These are phyloP conservation scores for Australoheros facetus DNA, from an alignment of 2,797 vertebrate species.

Conservation along the genomic window DNA sequence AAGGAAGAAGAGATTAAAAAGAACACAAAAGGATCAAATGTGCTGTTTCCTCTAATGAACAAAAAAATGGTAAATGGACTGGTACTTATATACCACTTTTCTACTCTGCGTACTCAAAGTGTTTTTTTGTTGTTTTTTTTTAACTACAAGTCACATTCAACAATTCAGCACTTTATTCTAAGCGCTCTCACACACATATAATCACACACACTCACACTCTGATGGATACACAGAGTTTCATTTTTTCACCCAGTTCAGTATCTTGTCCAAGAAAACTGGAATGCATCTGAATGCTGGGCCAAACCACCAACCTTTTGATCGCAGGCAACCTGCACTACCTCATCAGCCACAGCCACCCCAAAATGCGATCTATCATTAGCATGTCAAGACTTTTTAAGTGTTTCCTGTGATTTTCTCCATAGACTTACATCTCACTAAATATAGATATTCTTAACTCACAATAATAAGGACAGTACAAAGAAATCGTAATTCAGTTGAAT, in stretches of 20 bases:
- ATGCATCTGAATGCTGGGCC: too few species aligned
- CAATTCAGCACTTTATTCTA: not conserved
- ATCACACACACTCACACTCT: accelerated
- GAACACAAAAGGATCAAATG: not conserved
- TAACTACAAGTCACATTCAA: not conserved
- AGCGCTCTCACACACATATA: not conserved
- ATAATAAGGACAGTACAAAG: not conserved
- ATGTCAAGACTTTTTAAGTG: too few species aligned
- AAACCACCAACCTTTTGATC: too few species aligned
- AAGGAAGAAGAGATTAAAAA: too few species aligned
- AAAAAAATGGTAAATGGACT: not conserved
- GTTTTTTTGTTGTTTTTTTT: not conserved
- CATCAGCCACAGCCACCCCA: too few species aligned
- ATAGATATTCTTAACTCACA: not conserved
- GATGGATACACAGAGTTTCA: not conserved
- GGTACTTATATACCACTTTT: not conserved
- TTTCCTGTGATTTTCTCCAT: too few species aligned
- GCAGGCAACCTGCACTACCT: too few species aligned
- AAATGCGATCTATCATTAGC: too few species aligned
- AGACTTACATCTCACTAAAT: not conserved
- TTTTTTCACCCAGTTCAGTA: not conserved
- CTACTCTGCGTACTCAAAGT: not conserved
- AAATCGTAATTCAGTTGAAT: not conserved
- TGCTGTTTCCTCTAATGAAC: not conserved
- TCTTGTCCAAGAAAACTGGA: not conserved